These are phyloP conservation scores for Seriola rivoliana DNA, from an alignment of 2,113 vertebrate genomes.

Conservation along the genomic window DNA sequence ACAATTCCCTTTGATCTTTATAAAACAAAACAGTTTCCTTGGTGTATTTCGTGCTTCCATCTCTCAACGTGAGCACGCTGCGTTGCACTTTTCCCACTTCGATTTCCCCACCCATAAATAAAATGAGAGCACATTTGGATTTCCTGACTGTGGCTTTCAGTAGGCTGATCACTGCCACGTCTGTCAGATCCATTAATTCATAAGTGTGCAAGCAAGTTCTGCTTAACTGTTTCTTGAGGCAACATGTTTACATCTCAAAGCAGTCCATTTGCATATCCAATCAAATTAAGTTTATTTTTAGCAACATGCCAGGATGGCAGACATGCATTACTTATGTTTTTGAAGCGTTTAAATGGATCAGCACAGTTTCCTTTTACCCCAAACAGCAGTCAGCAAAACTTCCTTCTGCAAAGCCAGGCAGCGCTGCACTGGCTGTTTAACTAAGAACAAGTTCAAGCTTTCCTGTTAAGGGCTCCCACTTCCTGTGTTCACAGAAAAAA, in stretches of 20 bases:
- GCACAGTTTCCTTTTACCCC: neutral
- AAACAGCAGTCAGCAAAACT: slow-evolving; percentile 32
- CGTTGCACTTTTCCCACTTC: slow-evolving; percentile 59
- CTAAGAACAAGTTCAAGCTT: slow-evolving; percentile 43
- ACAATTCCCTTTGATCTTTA: slow-evolving; percentile 79
- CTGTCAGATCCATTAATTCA: slow-evolving; percentile 75
- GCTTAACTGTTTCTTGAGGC: slow-evolving; percentile 53
- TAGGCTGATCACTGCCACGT: slow-evolving; percentile 61
- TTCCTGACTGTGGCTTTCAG: slow-evolving; percentile 69
- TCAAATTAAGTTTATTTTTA: slow-evolving; percentile 54
- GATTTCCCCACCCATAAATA: slow-evolving; percentile 68
- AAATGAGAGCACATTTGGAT: slow-evolving; percentile 64
- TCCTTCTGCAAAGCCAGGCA: slow-evolving; percentile 1
- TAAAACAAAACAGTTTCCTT: slow-evolving; percentile 75
- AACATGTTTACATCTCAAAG: slow-evolving; percentile 60
- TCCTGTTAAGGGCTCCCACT: slow-evolving; percentile 61
- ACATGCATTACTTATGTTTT: slow-evolving; percentile 34
- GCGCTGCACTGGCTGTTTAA: slow-evolving; percentile 22
- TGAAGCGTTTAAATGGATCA: slow-evolving; percentile 30
- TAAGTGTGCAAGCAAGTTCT: slow-evolving; percentile 49
- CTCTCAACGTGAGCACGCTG: slow-evolving; percentile 50
- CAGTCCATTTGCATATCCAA: slow-evolving; percentile 34
- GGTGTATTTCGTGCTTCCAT: slow-evolving; percentile 63
- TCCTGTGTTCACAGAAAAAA: slow-evolving; percentile 64
- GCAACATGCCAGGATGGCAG: slow-evolving; percentile 3